Base-by-base conservation (phyloP, 2,113 vertebrate species). In the Holacanthus passer region DNA sequence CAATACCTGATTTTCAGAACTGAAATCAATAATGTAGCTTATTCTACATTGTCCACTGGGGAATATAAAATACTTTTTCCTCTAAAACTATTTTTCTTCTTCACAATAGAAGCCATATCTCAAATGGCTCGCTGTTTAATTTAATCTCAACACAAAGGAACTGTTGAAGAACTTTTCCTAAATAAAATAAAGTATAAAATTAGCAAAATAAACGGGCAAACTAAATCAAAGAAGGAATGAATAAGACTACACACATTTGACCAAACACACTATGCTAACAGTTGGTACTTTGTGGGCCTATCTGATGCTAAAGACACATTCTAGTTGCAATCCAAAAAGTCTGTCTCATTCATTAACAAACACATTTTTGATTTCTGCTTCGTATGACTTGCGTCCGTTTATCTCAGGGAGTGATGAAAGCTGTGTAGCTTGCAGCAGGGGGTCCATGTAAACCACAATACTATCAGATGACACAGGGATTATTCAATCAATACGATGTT, bases 401-500 rank as follows among this genome's bases (percentile, higher is more conserved):
- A 74, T 79, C 81, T 60, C 76, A 75, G 86, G 59, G 65, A 88
- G 86, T 20, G 74, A 77, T 80, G 81, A 83, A 53, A 65, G 71
- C 77, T 24, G 41, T 89, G 88, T 89, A 19, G 58, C 62, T 84
- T 72, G 24, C 94, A 90, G 94, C 89, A 48, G 94, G 93, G 92
- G 93, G 81, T 35, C 83, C 55, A n/a, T 94, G 94, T 94, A 94
- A 94, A 63, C 89, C 86, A 88, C 83, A 91, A 83, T 64, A 79
- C 88, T 88, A 89, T 93, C 89, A 90, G 87, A 91, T 92, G 91
- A 94, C 80, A 91, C 86, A 90, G 73, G 91, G 91, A 94, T 96
- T 95, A 96, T 95, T 93, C 91, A 95, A 96, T 96, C 95, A 96
- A 96, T 96, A 96, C 39, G 90, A 68, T 87, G 88, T 92, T 76